Conservation (phyloP, 2,113 vertebrate species). For the Trochalopteron elliotii region DNA sequence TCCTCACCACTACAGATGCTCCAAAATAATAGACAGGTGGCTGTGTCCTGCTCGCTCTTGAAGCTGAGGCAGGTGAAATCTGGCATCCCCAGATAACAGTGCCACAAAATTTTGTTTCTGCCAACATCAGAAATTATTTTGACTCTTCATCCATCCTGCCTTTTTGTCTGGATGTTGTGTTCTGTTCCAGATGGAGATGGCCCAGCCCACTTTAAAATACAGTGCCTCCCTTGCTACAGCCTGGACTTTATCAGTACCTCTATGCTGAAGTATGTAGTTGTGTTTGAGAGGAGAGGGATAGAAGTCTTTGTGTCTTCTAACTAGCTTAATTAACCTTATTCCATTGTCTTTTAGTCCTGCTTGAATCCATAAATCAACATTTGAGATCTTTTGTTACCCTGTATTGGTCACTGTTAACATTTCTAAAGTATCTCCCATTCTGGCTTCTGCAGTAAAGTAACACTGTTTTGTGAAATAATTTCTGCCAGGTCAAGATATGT, state of each 20-base stretch:
- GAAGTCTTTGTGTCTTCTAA: background rate
- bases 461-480: background rate
- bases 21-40: background rate
- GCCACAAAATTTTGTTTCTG: slow-evolving; percentile 1
- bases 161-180: background rate
- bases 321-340: slow-evolving; percentile 18
- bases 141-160: background rate
- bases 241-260: background rate
- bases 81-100: background rate
- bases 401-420: background rate
- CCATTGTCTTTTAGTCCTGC: background rate
- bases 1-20: slow-evolving; percentile 3
- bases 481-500: slow-evolving; percentile 17
- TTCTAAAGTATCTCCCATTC: background rate
- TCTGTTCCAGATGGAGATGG: background rate
- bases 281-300: background rate
- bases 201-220: background rate
- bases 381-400: background rate
- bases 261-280: background rate
- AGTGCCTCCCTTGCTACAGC: background rate
- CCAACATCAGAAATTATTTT: background rate
- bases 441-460: background rate
- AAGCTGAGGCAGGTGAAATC: background rate
- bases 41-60: background rate
- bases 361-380: background rate